Evolutionary conservation across 2,113 vertebrate genomes (phyloP).

Genomic region (Nestor notabilis): DNA sequence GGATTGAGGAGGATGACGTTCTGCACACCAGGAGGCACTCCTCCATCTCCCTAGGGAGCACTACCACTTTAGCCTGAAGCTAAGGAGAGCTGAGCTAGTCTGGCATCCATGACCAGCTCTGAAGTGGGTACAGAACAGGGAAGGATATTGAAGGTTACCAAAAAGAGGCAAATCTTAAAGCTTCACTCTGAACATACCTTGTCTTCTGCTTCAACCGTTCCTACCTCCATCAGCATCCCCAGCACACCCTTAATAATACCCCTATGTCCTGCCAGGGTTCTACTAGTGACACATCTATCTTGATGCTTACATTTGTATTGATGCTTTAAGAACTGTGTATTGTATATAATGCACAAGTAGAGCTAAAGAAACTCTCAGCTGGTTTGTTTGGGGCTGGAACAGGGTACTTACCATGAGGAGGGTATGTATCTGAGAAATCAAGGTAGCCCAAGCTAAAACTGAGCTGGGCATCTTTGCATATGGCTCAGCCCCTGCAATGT

Average conservation of each 20-base stretch:
- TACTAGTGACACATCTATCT: not conserved
- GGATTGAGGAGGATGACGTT: not conserved
- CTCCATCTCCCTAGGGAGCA: not conserved
- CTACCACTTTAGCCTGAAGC: not conserved
- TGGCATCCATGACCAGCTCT: not conserved
- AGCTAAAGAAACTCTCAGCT: not conserved
- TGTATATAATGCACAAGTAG: not conserved
- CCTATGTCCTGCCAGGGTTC: not conserved
- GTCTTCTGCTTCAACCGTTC: not conserved
- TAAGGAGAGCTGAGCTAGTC: not conserved
- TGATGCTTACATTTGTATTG: not conserved
- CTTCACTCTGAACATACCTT: not conserved
- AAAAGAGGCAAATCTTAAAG: not conserved
- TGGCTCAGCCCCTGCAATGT: not conserved
- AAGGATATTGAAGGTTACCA: not conserved
- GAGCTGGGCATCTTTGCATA: not conserved
- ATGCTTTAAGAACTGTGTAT: not conserved
- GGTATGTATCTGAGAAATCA: not conserved
- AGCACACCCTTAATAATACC: not conserved
- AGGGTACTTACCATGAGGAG: not conserved
- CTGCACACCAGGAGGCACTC: not conserved
- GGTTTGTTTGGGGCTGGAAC: not conserved
- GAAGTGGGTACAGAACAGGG: not conserved
- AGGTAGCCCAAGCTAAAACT: not conserved
- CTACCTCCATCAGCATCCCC: not conserved